Base-by-base conservation (phyloP, 2,888 invertebrate species). In the Lamellibrachia columna region DNA sequence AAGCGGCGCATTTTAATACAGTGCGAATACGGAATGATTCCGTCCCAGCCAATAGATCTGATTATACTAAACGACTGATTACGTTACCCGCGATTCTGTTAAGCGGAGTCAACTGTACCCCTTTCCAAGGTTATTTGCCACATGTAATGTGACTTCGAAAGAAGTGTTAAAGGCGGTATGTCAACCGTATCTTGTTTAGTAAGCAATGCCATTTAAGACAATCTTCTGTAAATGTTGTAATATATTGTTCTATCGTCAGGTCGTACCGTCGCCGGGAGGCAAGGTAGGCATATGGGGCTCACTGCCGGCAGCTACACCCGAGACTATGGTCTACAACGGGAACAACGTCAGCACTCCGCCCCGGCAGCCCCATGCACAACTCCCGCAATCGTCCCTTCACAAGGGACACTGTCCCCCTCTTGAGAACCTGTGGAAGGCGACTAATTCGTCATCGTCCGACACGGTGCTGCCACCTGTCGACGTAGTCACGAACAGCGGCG, bases 401-500 rank as follows among this genome's bases (percentile, higher is more conserved):
- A 75, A 75, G 75, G 75, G 6, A 6, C 75, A 75, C 75, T 75
- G 75, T 75, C 22, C 75, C 22, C 75, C 75, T 75, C 75, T 75
- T 22, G 75, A 75, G 75, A 75, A 75, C 75, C 4, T 75, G 75
- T 75, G 75, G 75, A 75, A 75, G n/a, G n/a, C 22, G 75, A 75
- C 22, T 6, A 75, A 75, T 22, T 75, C 75, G 75, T 75, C 75
- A 75, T 15, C 75, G n/a, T 75, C 75, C 75, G 75, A 75, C 75
- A 75, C n/a, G 75, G 75, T 75, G 75, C 22, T 75, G n/a, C 75
- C 75, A 75, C 75, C 75, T 75, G n/a, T 75, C 75, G 75, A 75
- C 75, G 22, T 22, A 15, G 75, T n/a, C 75, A 75, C 75, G 3
- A 22, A 3, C 75, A 75, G 75, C 22, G 75, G 75, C n/a, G 75